phyloP scores from a whole-genome alignment of 2,888 invertebrate species.

The Lasioglossum pauxillum region DNA sequence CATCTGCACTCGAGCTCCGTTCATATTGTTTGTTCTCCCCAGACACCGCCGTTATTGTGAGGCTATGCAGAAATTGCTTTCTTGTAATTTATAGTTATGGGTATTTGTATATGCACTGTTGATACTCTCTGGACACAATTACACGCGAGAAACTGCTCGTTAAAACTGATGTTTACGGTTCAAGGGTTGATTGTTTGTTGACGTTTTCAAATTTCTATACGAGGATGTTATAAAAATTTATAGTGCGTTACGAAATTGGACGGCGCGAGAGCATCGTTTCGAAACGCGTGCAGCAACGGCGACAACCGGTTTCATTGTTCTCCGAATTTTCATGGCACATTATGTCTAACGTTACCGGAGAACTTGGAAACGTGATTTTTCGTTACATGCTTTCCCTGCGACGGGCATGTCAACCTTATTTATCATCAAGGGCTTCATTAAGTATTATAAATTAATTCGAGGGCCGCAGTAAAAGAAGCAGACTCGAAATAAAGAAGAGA shows the following conservation, averaged over 20 bases:
- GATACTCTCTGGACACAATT: slow-evolving; percentile 46
- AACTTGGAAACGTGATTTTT: background rate
- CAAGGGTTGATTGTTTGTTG: slow-evolving; percentile 22
- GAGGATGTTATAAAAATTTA: slow-evolving; percentile 9
- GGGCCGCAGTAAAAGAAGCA: too few relatives aligned
- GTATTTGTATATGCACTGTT: slow-evolving; percentile 50
- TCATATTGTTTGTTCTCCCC: slow-evolving; percentile 63
- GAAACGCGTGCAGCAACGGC: background rate
- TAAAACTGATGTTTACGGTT: slow-evolving; percentile 9
- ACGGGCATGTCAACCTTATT: too few relatives aligned
- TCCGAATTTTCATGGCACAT: background rate
- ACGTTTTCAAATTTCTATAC: background rate
- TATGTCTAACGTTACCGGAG: background rate
- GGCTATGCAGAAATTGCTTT: slow-evolving; percentile 67
- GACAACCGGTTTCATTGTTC: background rate
- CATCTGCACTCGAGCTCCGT: slow-evolving; percentile 42
- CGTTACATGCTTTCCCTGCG: too few relatives aligned
- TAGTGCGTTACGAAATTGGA: background rate
- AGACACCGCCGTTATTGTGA: slow-evolving; percentile 64
- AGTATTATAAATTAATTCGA: too few relatives aligned
- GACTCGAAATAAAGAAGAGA: too few relatives aligned
- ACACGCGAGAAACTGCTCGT: slow-evolving; percentile 9
- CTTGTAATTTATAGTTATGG: slow-evolving; percentile 65
- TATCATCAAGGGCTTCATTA: too few relatives aligned
- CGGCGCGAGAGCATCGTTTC: background rate